Percentiles rank a stretch among this genome's conserved stretches.
These are phyloP conservation scores for Carterocephalus palaemon DNA, from an alignment of 2,888 invertebrate genomes.

Conservation along the genomic window DNA sequence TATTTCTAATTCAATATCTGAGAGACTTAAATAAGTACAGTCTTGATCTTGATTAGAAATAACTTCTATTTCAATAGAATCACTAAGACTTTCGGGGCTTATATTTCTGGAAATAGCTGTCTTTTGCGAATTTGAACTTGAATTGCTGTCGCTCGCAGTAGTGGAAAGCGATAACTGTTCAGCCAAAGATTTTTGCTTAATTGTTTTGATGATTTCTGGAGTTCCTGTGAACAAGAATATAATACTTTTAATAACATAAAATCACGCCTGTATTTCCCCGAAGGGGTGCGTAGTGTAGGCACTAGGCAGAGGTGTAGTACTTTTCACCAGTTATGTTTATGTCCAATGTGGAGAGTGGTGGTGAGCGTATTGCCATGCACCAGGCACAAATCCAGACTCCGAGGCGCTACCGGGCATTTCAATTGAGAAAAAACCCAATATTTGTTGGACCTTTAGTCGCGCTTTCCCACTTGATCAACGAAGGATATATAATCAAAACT, in stretches of 20 bases:
- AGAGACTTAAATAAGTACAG: constrained; percentile 56
- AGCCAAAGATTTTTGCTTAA: constrained; percentile 30
- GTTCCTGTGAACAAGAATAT: constrained; percentile 31
- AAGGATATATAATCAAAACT: too few species aligned
- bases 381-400: too few species aligned
- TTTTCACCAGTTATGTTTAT: not conserved
- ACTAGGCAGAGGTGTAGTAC: too few species aligned
- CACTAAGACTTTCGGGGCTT: constrained; percentile 35
- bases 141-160: constrained; percentile 13
- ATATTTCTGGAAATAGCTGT: constrained; percentile 20
- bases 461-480: too few species aligned
- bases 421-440: too few species aligned
- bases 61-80: constrained; percentile 44
- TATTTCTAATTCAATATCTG: constrained; percentile 70
- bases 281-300: too few species aligned
- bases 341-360: too few species aligned
- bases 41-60: constrained; percentile 45
- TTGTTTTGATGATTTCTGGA: constrained; percentile 23
- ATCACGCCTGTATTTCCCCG: too few species aligned
- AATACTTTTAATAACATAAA: not conserved
- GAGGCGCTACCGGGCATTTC: too few species aligned
- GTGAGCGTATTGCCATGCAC: too few species aligned
- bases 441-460: too few species aligned
- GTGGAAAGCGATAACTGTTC: constrained; percentile 16
- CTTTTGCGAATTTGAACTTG: constrained; percentile 13